Base-by-base conservation (phyloP, 2,888 invertebrate genomes). In the Athripsodes cinereus region DNA sequence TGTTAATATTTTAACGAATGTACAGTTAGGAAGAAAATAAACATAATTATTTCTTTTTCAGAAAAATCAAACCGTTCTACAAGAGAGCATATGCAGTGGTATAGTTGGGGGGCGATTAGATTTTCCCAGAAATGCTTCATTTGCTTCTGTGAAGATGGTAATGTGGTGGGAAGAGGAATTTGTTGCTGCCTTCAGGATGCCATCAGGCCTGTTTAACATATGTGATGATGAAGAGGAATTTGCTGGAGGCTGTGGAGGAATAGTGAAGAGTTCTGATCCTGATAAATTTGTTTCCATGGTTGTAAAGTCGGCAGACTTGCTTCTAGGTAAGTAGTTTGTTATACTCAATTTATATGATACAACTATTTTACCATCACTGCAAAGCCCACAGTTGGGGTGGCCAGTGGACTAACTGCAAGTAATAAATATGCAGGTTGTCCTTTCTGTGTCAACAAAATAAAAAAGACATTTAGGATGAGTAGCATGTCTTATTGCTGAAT, bases 111-210 rank as follows among this genome's bases (percentile, higher is more conserved):
- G 91, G 0, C 81, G 86, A 64, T 72, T 91, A 53, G 91, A 91
- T 71, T 91, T 91, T 70, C 92, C 92, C 0, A 81, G 90, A 53
- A 88, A 86, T 68, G 90, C 90, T 6, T 90, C 90, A 0, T 91
- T 91, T 75, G 90, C 90, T 1, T 84, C 91, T 0, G 86, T 89
- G 18, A 92, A 92, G 75, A 81, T 91, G 64, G 89, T 90, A 0
- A 72, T 85, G n/a, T 92, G 91, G 92, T 87, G 90, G 81, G 91
- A 92, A 73, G 89, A 90, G 64, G 91, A 91, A 68, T 91, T 87
- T 67, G 74, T 81, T 34, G 87, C 88, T 54, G 88, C 90, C 20
- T 90, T 88, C 68, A 62, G 78, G 47, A 75, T 75, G 63, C 75
- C 76, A 1, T 76, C 78, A 1, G 74, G 76, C 13, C 73, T 79